These are phyloP conservation scores for Rhingia rostrata DNA, from an alignment of 2,888 invertebrate species.

Conservation along the genomic window DNA sequence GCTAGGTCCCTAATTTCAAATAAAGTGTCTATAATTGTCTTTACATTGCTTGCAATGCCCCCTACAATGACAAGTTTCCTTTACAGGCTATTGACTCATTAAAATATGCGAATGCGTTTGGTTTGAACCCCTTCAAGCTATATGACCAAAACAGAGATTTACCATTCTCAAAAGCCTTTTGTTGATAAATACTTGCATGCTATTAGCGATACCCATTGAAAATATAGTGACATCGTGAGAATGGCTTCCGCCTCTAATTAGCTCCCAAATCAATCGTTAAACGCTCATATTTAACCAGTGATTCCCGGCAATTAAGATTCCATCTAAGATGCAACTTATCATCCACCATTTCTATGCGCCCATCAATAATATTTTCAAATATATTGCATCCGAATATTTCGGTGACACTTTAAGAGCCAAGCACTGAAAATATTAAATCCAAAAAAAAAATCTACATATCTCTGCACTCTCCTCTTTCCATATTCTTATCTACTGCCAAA, in stretches of 20 bases:
- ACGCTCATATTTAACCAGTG: constrained; percentile 14
- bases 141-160: too few relatives aligned
- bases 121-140: too few relatives aligned
- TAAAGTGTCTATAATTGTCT: too few relatives aligned
- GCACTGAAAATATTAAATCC: constrained; percentile 24
- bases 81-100: too few relatives aligned
- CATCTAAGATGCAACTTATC: neutral
- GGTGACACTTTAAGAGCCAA: constrained; percentile 44
- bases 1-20: too few relatives aligned
- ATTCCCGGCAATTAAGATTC: constrained; percentile 10
- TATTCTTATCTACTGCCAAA: constrained; percentile 36
- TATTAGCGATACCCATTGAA: too few relatives aligned
- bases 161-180: too few relatives aligned
- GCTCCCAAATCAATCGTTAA: neutral
- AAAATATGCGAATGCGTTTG: too few relatives aligned
- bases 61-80: too few relatives aligned
- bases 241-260: neutral
- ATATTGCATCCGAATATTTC: constrained; percentile 25
- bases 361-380: neutral
- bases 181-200: too few relatives aligned
- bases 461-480: neutral
- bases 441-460: constrained; percentile 34
- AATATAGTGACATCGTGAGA: too few relatives aligned
- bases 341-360: neutral
- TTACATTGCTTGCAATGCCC: too few relatives aligned